phyloP scores from a whole-genome alignment of 2,888 invertebrate species.

The Ichneumoninae sp. region DNA sequence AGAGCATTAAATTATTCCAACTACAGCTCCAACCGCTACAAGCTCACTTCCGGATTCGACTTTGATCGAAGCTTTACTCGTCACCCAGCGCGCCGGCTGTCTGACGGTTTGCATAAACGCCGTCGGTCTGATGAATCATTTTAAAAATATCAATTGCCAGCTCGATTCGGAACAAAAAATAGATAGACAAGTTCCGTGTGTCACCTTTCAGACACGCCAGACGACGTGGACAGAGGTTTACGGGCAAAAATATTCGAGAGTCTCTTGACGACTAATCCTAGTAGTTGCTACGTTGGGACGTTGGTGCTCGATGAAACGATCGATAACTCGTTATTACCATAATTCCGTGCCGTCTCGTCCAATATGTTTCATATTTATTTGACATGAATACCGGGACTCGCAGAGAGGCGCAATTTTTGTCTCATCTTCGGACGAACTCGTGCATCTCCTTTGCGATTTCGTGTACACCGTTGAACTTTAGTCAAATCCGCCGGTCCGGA shows the following conservation, averaged over 20 bases:
- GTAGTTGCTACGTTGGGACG: background rate
- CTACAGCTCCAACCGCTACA: background rate
- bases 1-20: constrained; percentile 47
- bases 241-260: background rate
- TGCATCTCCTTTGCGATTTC: background rate
- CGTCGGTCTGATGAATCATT: background rate
- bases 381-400: background rate
- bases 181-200: background rate
- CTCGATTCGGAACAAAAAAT: background rate
- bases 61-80: constrained; percentile 8
- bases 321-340: background rate
- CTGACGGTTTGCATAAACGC: background rate
- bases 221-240: background rate
- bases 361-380: background rate
- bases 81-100: background rate
- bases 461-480: background rate
- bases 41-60: constrained; percentile 17
- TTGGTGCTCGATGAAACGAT: background rate
- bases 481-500: background rate
- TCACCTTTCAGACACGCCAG: background rate
- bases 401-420: background rate
- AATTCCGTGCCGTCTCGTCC: background rate
- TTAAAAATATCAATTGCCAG: background rate
- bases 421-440: background rate
- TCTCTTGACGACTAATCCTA: background rate